Base-by-base conservation (phyloP, 2,888 invertebrate genomes). In the Augochlorella aurata region DNA sequence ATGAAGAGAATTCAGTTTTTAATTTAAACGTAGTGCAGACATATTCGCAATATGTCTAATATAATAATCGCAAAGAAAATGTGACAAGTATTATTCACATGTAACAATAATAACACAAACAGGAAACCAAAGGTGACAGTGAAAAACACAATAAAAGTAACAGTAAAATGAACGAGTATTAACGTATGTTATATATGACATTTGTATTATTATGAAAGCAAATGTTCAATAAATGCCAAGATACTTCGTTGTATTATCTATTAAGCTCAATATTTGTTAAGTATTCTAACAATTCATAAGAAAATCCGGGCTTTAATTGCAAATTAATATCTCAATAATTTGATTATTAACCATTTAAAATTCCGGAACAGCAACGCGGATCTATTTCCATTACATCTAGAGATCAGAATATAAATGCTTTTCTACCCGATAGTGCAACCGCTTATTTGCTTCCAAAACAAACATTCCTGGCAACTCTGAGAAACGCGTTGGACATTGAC, bases 371-470 rank as follows among this genome's bases (percentile, higher is more conserved):
- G 24, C n/a, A 44, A 66, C 47, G 38, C 14, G 74, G 7, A 47
- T 65, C 77, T 72, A 77, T 77, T 77, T 77, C 29, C 66, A 8
- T 38, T 49, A n/a, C 66, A 50, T 50, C 74, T 68, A 44, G 67
- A 45, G 49, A 52, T 65, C 38, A 65, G 65, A 72, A 66, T 29
- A 66, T 49, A 68, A n/a, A 29, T 49, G 49, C 10, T 68, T 29
- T 29, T 49, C 18, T 50, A 49, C 16, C 10, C 38, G 65, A 54
- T 54, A 52, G 73, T 21, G n/a, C 49, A 49, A 66, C 16, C 38
- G 52, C 50, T 16, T 52, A n/a, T 74, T 61, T 50, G 63, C 61
- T 68, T 63, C 75, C 75, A 67, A 67, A 75, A 68, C 61, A 74
- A 75, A 49, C 75, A 68, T 61, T 63, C 24, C 49, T 29, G 49